Conservation (phyloP, 1,140 invertebrate species). For the Drosophila serrata region DNA sequence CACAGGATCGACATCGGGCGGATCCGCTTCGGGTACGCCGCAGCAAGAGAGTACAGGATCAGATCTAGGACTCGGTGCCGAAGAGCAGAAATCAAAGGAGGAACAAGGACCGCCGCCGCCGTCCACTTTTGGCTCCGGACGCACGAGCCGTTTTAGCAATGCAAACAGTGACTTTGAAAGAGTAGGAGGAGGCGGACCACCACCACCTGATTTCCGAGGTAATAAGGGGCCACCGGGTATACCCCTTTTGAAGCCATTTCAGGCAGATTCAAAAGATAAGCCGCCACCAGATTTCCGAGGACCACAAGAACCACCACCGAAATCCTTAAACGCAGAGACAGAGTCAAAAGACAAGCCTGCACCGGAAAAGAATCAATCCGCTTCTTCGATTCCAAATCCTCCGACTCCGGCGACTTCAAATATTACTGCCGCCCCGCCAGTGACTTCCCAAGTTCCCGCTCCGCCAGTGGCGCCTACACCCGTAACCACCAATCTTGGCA, state of each 20-base stretch:
- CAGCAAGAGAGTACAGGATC: not conserved
- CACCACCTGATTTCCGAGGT: not conserved
- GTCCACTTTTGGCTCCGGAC: not conserved
- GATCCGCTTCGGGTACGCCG: not conserved
- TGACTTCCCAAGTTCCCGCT: not conserved
- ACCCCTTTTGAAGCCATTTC: not conserved
- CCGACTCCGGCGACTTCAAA: not conserved
- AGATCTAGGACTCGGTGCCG: not conserved
- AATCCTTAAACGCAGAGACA: not conserved
- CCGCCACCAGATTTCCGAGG: not conserved
- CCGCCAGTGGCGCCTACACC: not conserved
- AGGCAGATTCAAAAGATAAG: not conserved
- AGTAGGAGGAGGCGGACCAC: not conserved
- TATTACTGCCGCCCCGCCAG: constrained; percentile 1
- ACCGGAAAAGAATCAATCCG: not conserved
- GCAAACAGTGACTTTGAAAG: not conserved
- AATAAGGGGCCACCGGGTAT: not conserved
- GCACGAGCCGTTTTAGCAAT: not conserved
- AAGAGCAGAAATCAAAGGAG: not conserved
- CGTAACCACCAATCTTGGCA: constrained; percentile 25
- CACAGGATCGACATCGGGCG: not conserved
- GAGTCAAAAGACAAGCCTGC: not conserved
- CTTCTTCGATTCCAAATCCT: not conserved
- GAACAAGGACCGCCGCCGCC: not conserved
- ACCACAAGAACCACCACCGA: not conserved